Conservation (phyloP, 2,113 vertebrate species). For the Nannobrachium achirus region DNA sequence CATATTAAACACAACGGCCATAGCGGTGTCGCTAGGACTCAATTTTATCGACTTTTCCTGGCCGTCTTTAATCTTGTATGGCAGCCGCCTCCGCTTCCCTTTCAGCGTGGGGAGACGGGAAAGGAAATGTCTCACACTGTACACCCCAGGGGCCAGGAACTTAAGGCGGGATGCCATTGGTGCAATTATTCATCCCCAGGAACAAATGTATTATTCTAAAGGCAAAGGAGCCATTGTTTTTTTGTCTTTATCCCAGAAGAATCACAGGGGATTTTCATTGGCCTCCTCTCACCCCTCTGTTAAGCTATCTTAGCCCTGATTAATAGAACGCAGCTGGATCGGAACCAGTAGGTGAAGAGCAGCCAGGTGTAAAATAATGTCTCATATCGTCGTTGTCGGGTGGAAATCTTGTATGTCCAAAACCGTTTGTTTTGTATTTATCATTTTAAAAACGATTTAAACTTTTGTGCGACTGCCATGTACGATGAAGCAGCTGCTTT, state of each 20-base stretch:
- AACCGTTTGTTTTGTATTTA: no score
- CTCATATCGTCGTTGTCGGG: no score
- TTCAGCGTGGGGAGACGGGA: background rate
- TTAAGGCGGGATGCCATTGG: slow-evolving; percentile 29
- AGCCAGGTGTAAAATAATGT: slow-evolving; percentile 52
- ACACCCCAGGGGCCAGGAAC: slow-evolving; percentile 22
- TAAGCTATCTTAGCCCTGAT: slow-evolving; percentile 56
- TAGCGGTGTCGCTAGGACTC: slow-evolving; percentile 18
- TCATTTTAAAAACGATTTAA: no score
- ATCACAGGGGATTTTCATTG: slow-evolving; percentile 45
- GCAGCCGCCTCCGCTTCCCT: slow-evolving; percentile 27
- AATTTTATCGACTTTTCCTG: slow-evolving; percentile 47
- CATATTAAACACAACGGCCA: slow-evolving; percentile 20
- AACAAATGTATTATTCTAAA: slow-evolving; percentile 53
- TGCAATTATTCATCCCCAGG: slow-evolving; percentile 49
- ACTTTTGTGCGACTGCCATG: no score
- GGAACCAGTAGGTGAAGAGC: slow-evolving; percentile 54
- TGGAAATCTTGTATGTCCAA: no score
- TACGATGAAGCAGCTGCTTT: no score
- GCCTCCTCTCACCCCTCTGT: slow-evolving; percentile 38
- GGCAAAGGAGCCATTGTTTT: slow-evolving; percentile 33
- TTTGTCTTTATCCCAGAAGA: slow-evolving; percentile 25
- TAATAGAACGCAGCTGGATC: slow-evolving; percentile 55
- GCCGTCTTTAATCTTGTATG: slow-evolving; percentile 54
- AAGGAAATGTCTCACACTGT: slow-evolving; percentile 21